phyloP scores from a whole-genome alignment of 2,113 vertebrate genomes.

The Xenus cinereus region DNA sequence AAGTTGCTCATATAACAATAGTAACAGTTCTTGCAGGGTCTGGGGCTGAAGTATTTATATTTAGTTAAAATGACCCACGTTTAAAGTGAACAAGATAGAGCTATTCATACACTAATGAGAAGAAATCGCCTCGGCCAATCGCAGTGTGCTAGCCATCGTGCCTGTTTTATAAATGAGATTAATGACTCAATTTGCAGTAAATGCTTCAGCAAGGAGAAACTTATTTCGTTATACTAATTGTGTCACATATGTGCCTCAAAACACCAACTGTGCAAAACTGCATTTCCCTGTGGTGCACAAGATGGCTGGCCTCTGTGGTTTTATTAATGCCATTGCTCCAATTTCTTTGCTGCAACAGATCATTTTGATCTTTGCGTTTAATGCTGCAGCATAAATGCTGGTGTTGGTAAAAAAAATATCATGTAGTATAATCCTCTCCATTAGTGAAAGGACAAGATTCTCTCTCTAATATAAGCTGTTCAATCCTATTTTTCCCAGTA shows the following conservation, averaged over 20 bases:
- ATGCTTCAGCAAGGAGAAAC: conserved; percentile 55
- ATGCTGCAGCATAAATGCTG: conserved; percentile 1
- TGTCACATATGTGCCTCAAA: conserved; percentile 58
- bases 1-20: background rate
- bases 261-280: conserved; percentile 44
- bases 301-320: conserved; percentile 36
- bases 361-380: conserved; percentile 36
- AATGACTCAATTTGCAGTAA: conserved; percentile 67
- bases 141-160: background rate
- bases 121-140: background rate
- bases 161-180: conserved; percentile 68
- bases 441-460: background rate
- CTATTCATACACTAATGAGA: conserved; percentile 7
- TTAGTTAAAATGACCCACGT: conserved; percentile 7
- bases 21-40: background rate
- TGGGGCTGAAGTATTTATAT: background rate
- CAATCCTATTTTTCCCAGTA: background rate
- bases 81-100: conserved; percentile 6
- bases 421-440: background rate
- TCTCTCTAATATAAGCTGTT: background rate
- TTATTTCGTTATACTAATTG: conserved; percentile 67
- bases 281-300: background rate
- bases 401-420: conserved; percentile 20
- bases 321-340: conserved; percentile 48
- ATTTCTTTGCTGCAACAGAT: conserved; percentile 18